Percentiles rank a stretch among this genome's conserved stretches.
phyloP scores from a whole-genome alignment of 2,797 vertebrate species.

The Anabas testudineus region DNA sequence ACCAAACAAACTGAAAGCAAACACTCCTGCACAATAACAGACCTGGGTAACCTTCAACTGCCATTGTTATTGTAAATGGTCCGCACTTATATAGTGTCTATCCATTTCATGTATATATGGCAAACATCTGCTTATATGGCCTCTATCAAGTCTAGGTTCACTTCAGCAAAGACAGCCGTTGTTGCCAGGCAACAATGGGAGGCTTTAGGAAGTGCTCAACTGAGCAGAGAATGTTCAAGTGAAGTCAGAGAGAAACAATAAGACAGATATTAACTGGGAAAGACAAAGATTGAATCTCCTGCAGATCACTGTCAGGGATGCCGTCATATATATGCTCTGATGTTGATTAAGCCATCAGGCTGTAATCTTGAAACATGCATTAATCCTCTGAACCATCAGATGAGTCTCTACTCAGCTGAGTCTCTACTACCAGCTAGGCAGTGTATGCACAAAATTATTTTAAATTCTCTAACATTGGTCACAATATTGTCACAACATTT shows the following conservation, averaged over 20 bases:
- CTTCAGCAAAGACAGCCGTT: conserved; percentile 80
- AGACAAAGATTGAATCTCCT: not conserved
- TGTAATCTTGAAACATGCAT: not conserved
- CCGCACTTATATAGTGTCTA: too few species aligned
- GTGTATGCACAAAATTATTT: too few species aligned
- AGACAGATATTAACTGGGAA: conserved; percentile 25
- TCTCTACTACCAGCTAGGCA: too few species aligned
- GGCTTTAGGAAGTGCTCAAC: conserved; percentile 74
- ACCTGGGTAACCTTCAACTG: conserved; percentile 9
- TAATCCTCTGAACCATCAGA: conserved; percentile 2
- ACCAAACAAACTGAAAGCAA: conserved; percentile 5
- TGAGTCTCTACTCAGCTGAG: too few species aligned
- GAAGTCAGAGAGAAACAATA: conserved; percentile 48
- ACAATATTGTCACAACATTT: too few species aligned
- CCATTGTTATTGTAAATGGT: not conserved
- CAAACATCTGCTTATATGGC: conserved; percentile 67
- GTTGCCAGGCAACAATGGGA: conserved; percentile 89
- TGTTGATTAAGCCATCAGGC: not conserved
- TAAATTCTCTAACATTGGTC: too few species aligned
- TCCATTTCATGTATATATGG: conserved; percentile 2
- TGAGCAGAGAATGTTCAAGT: conserved; percentile 51
- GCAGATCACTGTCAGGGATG: conserved; percentile 8
- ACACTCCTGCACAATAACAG: not conserved
- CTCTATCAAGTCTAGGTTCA: conserved; percentile 63
- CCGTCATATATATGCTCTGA: not conserved